Evolutionary conservation across 2,888 invertebrate genomes (phyloP).

Genomic region (Clistopyga incitator): DNA sequence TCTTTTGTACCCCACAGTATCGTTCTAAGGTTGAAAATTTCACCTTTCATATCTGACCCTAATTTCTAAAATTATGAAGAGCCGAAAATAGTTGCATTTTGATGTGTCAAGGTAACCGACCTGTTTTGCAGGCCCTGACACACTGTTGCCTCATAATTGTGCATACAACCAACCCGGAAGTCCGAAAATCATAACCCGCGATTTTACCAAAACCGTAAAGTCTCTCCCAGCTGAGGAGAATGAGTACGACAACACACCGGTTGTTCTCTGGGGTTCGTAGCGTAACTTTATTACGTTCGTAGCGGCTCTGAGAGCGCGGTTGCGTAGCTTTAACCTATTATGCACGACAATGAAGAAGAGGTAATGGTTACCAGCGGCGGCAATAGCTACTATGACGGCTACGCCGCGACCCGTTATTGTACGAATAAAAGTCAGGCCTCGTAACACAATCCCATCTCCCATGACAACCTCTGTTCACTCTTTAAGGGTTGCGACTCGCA

Average conservation of each 20-base stretch:
- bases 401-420: constrained; percentile 34
- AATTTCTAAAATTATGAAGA: not conserved
- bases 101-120: not conserved
- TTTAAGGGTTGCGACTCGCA: constrained; percentile 35
- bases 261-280: constrained; percentile 13
- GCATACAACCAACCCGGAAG: constrained; percentile 4
- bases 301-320: constrained; percentile 13
- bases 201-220: constrained; percentile 22
- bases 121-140: constrained; percentile 34
- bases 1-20: no score
- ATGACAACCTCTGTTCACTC: constrained; percentile 15
- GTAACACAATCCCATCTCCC: constrained; percentile 41
- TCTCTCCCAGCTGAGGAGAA: constrained; percentile 8
- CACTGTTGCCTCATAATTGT: constrained; percentile 10
- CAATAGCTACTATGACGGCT: constrained; percentile 4
- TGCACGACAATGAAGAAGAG: constrained; percentile 45
- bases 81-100: not conserved
- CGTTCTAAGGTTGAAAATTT: no score
- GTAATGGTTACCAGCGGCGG: constrained; percentile 38
- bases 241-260: not conserved
- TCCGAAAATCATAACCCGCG: not conserved
- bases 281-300: constrained; percentile 21
- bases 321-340: constrained; percentile 38
- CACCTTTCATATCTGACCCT: no score
- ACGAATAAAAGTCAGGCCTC: constrained; percentile 32